Base-by-base conservation (phyloP, 2,888 invertebrate species). In the Lochmaea capreae region DNA sequence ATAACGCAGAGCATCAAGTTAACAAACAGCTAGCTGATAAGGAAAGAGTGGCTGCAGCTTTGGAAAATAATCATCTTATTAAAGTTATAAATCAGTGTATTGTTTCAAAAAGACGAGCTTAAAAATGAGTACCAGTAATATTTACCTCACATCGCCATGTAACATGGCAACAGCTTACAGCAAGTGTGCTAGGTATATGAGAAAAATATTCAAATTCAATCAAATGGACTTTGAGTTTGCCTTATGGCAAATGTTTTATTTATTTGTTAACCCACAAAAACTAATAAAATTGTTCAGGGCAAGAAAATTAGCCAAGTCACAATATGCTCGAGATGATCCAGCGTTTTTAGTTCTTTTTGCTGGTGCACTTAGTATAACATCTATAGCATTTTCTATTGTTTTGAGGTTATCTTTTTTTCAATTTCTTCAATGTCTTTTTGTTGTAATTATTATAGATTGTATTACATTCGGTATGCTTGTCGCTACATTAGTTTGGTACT, bases 211-310 rank as follows among this genome's bases (percentile, higher is more conserved):
- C 74, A 95, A 96, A 87, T 97, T 97, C 85, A 92, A 95, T 84
- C 98, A 99, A 89, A 99, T 99, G 99, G 99, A 99, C 88, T 99
- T 99, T 89, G 98, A 99, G 86, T 99, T 97, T 89, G 99, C 99
- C 0, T 89, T 95, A n/a, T 99, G 99, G 99, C 99, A 99, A 90
- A 98, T 99, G 97, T 87, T 98, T 0, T 98, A 98, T 86, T 89
- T 99, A 77, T 95, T 99, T 85, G 91, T 95, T 69, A 91, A 97
- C 0, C 99, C 99, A n/a, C 98, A 98, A 84, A 98, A 97, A 91
- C 97, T 99, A 52, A 97, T 97, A 86, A 92, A 97, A 86, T 97
- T 98, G 88, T 98, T 98, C 87, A 95, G 97, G 84, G 98, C 98
- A 89, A 93, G 99, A 86, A 99, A 99, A 92, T 95, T 97, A 96